These are phyloP conservation scores for Amia ocellicauda DNA, from an alignment of 2,113 vertebrate species.

Conservation along the genomic window DNA sequence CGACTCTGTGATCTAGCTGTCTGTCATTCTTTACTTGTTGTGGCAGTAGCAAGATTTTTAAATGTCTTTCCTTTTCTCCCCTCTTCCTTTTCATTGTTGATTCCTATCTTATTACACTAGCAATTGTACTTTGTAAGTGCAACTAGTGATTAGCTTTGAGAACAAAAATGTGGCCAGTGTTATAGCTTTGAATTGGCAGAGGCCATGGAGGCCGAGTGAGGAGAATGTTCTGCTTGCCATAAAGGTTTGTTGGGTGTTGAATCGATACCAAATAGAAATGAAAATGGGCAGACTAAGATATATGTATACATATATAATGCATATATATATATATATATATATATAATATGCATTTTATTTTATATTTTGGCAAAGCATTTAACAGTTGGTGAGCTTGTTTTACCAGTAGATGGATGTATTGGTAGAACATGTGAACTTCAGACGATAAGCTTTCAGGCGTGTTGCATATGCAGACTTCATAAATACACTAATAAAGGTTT, in stretches of 20 bases:
- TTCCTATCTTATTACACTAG: conserved; percentile 51
- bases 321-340: conserved; percentile 11
- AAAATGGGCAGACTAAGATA: conserved; percentile 34
- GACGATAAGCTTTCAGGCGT: conserved; percentile 79
- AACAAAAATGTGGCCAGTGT: conserved; percentile 62
- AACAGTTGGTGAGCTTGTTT: conserved; percentile 71
- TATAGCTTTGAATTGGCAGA: conserved; percentile 47
- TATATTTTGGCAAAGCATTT: conserved; percentile 58
- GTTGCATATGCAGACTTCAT: conserved; percentile 92
- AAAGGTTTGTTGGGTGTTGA: conserved; percentile 45
- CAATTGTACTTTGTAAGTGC: conserved; percentile 65
- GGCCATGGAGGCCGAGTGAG: conserved; percentile 30
- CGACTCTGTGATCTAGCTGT: conserved; percentile 68
- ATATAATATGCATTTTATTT: conserved; percentile 19
- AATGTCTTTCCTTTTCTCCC: conserved; percentile 43
- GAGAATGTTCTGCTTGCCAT: conserved; percentile 42
- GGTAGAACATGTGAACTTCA: conserved; percentile 78
- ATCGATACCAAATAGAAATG: conserved; percentile 59
- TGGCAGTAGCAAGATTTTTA: conserved; percentile 65
- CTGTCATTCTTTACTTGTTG: conserved; percentile 67
- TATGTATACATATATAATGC: conserved; percentile 6
- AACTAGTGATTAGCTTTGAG: conserved; percentile 60
- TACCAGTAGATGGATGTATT: conserved; percentile 79
- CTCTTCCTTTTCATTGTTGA: conserved; percentile 43
- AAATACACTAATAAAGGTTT: conserved; percentile 93